Base-by-base conservation (phyloP, 2,113 vertebrate genomes). In the Corvus moneduloides region DNA sequence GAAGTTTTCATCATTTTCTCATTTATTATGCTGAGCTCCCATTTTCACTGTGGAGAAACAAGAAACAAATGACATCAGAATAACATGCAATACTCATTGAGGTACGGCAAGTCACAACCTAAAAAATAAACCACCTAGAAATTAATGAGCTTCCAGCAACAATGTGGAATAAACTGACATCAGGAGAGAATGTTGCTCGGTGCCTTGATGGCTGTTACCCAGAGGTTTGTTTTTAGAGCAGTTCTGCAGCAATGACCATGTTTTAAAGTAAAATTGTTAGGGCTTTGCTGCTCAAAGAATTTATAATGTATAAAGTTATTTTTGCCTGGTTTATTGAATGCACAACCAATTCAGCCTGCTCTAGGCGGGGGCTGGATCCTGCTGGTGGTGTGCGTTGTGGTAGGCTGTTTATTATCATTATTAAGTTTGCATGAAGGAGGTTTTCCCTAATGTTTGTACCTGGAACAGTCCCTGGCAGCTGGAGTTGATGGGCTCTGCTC, bases 1-100 rank as follows among this genome's bases (percentile, higher is more conserved):
- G 63, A 37, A 83, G 63, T 94, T 95, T 91, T 67, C 78, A 64
- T 71, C 59, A 7, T 89, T 88, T 91, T 35, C 72, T 94, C 59
- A 14, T 85, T 91, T 87, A 19, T 86, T 80, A 23, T 37, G 33
- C 63, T 7, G 51, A 52, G 48, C 62, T 93, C 86, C 41, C 48
- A 28, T 68, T 91, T 83, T 85, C 72, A 32, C 71, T 68, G 73
- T n/a, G 20, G 82, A 68, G 79, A 73, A 80, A 48, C 24, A 14
- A 81, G 67, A 66, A 58, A 77, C 75, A 76, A 89, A 66, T 48
- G 28, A 56, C 76, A 80, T 52, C 56, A 79, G 84, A 68, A 63
- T 8, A 55, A 54, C 51, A 16, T 37, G 56, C 52, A 80, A 13
- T 62, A 37, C 24, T 33, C 74, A 37, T 35, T 83, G 51, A 59